Percentiles rank a stretch among this genome's conserved stretches.
phyloP scores from a whole-genome alignment of 2,113 vertebrate genomes.

The Psephotus haematonotus region DNA sequence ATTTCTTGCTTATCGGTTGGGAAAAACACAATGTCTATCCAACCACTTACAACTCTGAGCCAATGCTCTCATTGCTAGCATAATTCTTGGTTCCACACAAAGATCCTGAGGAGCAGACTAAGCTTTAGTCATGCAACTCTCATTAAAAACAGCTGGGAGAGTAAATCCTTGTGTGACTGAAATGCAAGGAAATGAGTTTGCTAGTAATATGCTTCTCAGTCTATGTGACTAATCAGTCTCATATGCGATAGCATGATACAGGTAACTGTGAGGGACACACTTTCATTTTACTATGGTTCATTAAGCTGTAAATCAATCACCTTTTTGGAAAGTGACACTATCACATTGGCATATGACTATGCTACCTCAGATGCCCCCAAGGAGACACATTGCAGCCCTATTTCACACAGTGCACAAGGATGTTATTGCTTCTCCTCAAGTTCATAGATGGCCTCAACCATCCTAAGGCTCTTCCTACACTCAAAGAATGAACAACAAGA shows the following conservation, averaged over 20 bases:
- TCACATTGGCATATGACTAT: background rate
- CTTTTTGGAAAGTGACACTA: background rate
- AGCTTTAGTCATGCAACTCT: background rate
- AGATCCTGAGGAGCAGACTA: background rate
- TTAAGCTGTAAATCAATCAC: background rate
- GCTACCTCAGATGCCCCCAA: background rate
- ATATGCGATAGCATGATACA: background rate
- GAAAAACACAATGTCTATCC: background rate
- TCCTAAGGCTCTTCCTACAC: background rate
- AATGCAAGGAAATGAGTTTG: background rate
- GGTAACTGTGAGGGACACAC: background rate
- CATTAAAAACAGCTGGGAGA: slow-evolving; percentile 33
- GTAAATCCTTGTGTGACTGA: background rate
- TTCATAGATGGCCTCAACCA: background rate
- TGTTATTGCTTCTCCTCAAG: background rate
- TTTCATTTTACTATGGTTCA: background rate
- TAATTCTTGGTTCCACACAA: background rate
- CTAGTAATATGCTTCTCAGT: background rate
- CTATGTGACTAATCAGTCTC: background rate
- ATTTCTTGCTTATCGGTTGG: background rate
- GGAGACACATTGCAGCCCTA: background rate
- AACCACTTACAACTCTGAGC: background rate
- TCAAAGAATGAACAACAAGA: background rate
- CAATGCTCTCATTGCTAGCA: background rate
- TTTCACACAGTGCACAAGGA: background rate